These are phyloP conservation scores for Setophaga petechia DNA, from an alignment of 2,113 vertebrate species.

Conservation along the genomic window DNA sequence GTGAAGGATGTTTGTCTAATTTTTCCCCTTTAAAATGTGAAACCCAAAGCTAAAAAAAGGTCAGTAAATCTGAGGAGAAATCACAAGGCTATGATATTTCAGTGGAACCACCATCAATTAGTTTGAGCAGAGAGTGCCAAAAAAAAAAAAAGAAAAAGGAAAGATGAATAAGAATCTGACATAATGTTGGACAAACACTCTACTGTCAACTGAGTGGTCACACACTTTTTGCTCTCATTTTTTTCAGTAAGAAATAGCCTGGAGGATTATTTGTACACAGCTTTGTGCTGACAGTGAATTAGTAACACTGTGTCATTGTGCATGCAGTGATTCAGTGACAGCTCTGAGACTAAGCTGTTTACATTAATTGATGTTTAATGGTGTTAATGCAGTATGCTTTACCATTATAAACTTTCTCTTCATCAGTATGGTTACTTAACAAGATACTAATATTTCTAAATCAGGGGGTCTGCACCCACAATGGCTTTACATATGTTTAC, in stretches of 20 bases:
- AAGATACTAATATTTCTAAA: conserved; percentile 26
- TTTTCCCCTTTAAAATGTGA: conserved; percentile 35
- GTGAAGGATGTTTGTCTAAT: conserved; percentile 48
- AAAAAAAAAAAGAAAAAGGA: not conserved
- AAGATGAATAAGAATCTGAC: conserved; percentile 56
- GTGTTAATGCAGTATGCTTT: conserved; percentile 49
- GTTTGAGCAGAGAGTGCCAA: conserved; percentile 43
- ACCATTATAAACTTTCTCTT: conserved; percentile 52
- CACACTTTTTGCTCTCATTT: conserved; percentile 67
- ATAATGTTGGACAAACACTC: conserved; percentile 41
- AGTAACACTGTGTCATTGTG: conserved; percentile 55
- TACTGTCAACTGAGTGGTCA: conserved; percentile 70
- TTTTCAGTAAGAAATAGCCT: conserved; percentile 52
- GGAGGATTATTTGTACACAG: conserved; percentile 57
- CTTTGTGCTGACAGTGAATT: conserved; percentile 59
- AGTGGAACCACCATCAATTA: conserved; percentile 59
- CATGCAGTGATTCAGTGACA: conserved; percentile 52
- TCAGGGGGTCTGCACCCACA: not conserved
- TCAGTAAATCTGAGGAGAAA: conserved; percentile 58
- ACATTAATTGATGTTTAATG: conserved; percentile 65
- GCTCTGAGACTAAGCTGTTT: conserved; percentile 57
- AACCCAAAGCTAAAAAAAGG: conserved; percentile 47
- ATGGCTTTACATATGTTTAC: not conserved
- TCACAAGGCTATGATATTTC: conserved; percentile 58
- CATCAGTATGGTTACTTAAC: conserved; percentile 9